Evolutionary conservation across 2,113 vertebrate genomes (phyloP).

Genomic region (Phrynocephalus versicolor): DNA sequence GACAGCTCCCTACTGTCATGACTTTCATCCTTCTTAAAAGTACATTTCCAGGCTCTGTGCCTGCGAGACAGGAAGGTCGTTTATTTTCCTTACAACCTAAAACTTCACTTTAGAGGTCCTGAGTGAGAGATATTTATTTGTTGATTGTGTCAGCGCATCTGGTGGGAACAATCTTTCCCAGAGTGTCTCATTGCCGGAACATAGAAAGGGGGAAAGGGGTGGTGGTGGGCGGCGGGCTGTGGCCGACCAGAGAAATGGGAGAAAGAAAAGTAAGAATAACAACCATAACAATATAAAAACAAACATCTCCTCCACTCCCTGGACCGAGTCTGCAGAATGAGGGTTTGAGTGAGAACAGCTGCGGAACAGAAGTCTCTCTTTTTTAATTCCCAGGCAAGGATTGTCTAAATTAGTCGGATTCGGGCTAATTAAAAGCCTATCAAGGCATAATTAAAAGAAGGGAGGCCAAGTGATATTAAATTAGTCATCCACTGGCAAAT

Average conservation of each 20-base stretch:
- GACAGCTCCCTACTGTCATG: too few relatives aligned
- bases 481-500: conserved; percentile 51
- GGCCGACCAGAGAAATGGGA: neutral
- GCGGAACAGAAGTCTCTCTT: conserved; percentile 60
- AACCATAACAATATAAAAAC: conserved; percentile 52
- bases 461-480: conserved; percentile 58
- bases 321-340: conserved; percentile 38
- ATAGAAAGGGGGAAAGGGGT: too few relatives aligned
- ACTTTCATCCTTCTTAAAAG: too few relatives aligned
- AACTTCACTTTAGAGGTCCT: conserved; percentile 42
- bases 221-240: neutral
- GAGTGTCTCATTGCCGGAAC: conserved; percentile 13
- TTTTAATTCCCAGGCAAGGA: conserved; percentile 18
- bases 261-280: conserved; percentile 57
- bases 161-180: conserved; percentile 52
- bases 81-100: conserved; percentile 44
- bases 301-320: conserved; percentile 44
- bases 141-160: conserved; percentile 56
- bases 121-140: conserved; percentile 57
- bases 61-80: too few relatives aligned
- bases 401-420: conserved; percentile 69
- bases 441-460: conserved; percentile 69
- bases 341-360: conserved; percentile 63
- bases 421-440: conserved; percentile 71
- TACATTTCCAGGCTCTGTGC: too few relatives aligned